Percentiles rank a stretch among this genome's conserved stretches.
These are phyloP conservation scores for Dascyllus trimaculatus DNA, from an alignment of 2,113 vertebrate genomes.

Conservation along the genomic window DNA sequence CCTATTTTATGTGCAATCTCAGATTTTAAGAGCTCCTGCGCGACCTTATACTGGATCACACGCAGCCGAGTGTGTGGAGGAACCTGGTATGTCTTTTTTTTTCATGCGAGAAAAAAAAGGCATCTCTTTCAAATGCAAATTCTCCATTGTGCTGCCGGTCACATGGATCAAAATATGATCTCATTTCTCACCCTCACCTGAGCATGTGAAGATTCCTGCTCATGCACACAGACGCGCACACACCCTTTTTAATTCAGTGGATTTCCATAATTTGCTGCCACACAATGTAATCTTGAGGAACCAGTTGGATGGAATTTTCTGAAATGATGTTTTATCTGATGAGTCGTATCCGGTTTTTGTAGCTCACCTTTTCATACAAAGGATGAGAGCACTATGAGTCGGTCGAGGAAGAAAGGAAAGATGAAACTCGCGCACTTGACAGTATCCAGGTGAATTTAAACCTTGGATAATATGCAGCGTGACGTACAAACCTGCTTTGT, in stretches of 20 bases:
- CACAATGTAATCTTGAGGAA: constrained; percentile 58
- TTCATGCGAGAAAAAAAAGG: neutral
- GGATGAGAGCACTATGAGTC: constrained; percentile 15
- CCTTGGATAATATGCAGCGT: neutral
- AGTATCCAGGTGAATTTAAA: neutral
- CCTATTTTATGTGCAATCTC: constrained; percentile 19
- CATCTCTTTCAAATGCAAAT: constrained; percentile 68
- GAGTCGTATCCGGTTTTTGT: constrained; percentile 42
- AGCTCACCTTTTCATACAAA: constrained; percentile 29
- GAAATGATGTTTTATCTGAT: constrained; percentile 43
- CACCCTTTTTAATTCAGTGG: constrained; percentile 32
- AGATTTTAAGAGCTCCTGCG: neutral
- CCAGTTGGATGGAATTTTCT: constrained; percentile 60
- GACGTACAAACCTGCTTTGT: constrained; percentile 39
- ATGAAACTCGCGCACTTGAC: constrained; percentile 18
- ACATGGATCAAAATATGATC: constrained; percentile 55
- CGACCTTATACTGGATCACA: neutral
- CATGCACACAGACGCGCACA: neutral
- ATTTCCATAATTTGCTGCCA: constrained; percentile 58
- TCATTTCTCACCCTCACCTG: constrained; percentile 42
- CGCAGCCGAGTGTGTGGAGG: constrained; percentile 10
- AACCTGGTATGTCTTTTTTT: constrained; percentile 26
- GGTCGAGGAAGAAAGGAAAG: constrained; percentile 20
- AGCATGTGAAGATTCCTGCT: constrained; percentile 39
- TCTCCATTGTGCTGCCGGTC: constrained; percentile 40